Evolutionary conservation across 2,888 invertebrate genomes (phyloP).

Genomic region (Frankliniella intonsa): DNA sequence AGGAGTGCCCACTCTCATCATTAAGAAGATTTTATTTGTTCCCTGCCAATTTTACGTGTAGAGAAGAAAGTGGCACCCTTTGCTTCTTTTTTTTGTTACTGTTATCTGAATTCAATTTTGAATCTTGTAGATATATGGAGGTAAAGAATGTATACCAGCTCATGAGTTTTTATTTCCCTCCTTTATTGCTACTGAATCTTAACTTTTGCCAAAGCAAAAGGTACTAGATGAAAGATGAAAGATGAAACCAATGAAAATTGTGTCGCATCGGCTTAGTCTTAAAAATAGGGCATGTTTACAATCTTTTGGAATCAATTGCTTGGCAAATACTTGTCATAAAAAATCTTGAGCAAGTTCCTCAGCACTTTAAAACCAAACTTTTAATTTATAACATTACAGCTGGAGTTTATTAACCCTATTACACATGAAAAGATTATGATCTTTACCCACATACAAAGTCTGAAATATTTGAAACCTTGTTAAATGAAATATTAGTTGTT

Average conservation of each 20-base stretch:
- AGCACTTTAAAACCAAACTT: conserved; percentile 94
- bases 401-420: conserved; percentile 80
- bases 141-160: no score
- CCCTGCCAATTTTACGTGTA: no score
- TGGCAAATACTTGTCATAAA: conserved; percentile 87
- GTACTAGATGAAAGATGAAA: no score
- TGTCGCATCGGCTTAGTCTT: conserved; percentile 64
- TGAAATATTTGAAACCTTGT: conserved; percentile 47
- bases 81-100: no score
- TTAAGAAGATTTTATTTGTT: background rate
- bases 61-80: no score
- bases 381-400: conserved; percentile 84
- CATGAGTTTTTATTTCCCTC: no score
- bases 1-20: background rate
- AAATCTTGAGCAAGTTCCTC: conserved; percentile 81
- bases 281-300: conserved; percentile 85
- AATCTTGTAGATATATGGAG: no score
- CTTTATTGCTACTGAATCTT: no score
- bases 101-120: no score
- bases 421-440: conserved; percentile 87
- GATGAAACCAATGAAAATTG: background rate
- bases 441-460: conserved; percentile 85
- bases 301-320: conserved; percentile 71
- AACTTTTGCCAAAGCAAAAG: no score
- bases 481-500: background rate